Evolutionary conservation across 1,140 invertebrate species (phyloP), one percentile per base, ranked within the genome.

Genomic region (Dryas iulia): DNA sequence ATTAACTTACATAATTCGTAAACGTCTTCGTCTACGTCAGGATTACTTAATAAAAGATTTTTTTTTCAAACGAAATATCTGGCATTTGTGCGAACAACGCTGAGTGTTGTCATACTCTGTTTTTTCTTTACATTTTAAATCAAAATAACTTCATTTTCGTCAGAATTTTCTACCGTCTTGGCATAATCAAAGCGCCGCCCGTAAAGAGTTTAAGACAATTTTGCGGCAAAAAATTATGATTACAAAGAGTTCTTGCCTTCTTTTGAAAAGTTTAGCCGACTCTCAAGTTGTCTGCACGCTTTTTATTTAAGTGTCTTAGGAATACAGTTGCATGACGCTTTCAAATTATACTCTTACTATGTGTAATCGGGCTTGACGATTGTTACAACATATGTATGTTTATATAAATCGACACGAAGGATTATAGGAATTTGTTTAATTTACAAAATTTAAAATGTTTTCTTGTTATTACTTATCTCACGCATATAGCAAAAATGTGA

Each of bases 61-160:
- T 84, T 77, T 78, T 79, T 73, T 57, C 58, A 63, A 60, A 71
- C 69, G 14, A 81, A 82, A 77, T 81, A 64, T 81, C 74, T 77
- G 65, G 70, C 77, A 68, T 65, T 65, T 69, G 57, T 73, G 59
- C 39, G 14, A 47, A 47, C 74, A 73, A 69, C 71, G 75, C 59
- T 57, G 61, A 60, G 71, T 70, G 54, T 73, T 59, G 57, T 57
- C 77, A 53, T 61, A 76, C 68, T 76, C 56, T 64, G 77, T 71
- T 85, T 87, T 86, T 87, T 81, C 77, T 82, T 82, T 82, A 79
- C 81, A 86, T 87, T 90, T 86, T 86, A 90, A 87, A 87, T 86
- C 81, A 82, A 88, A 89, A 90, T 86, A 89, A 86, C 80, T 88
- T 87, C 78, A 82, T 87, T 88, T 88, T 86, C 70, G 77, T 77